Conservation (phyloP, 1,140 invertebrate species). For the Bradynema listronoti region DNA sequence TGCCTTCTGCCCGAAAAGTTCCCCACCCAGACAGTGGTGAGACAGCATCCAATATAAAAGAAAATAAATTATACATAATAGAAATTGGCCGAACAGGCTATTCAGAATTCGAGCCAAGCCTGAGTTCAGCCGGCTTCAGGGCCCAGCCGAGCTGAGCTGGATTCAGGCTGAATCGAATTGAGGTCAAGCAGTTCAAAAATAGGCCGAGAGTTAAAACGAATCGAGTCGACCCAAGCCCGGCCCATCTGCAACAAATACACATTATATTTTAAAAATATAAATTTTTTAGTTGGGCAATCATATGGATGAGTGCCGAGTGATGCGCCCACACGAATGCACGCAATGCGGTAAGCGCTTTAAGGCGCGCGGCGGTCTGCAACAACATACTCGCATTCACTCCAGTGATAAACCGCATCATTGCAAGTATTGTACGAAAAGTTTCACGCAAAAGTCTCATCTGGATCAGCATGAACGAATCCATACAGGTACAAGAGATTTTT, state of each 20-base stretch:
- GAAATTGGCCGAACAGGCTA: too few species aligned
- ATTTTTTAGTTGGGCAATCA: constrained; percentile 18
- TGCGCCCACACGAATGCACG: constrained; percentile 27
- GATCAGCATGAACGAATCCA: constrained; percentile 56
- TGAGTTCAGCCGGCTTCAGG: too few species aligned
- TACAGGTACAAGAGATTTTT: constrained; percentile 43
- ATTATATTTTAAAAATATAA: constrained; percentile 2
- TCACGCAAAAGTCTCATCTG: constrained; percentile 54
- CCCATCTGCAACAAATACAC: too few species aligned
- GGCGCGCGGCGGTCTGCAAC: constrained; percentile 52
- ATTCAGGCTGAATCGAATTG: too few species aligned
- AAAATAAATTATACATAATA: not conserved
- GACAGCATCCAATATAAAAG: not conserved
- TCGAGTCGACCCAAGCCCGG: too few species aligned
- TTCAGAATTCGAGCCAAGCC: too few species aligned
- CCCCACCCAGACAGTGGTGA: constrained; percentile 3
- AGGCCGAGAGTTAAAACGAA: too few species aligned
- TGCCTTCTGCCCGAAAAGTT: constrained; percentile 5
- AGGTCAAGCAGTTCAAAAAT: too few species aligned
- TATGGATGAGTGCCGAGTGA: constrained; percentile 27
- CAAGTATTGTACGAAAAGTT: constrained; percentile 44
- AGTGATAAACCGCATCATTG: constrained; percentile 50
- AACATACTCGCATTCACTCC: constrained; percentile 50
- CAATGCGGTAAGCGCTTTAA: constrained; percentile 47
- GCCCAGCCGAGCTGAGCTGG: too few species aligned